Evolutionary conservation across 2,797 vertebrate species (phyloP), one percentile per base, ranked within the genome.

Genomic region (Merluccius polli): DNA sequence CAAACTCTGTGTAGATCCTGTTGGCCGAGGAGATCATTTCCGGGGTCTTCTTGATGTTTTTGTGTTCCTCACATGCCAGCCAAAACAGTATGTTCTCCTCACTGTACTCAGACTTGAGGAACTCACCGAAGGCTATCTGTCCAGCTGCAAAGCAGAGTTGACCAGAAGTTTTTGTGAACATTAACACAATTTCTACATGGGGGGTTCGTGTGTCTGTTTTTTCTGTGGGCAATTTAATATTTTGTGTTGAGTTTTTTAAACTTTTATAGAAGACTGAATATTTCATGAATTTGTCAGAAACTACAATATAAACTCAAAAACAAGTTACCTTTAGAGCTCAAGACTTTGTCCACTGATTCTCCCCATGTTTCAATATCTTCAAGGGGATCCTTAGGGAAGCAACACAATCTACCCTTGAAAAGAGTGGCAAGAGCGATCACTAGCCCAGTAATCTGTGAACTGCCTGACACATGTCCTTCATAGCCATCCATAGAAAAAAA

Each of bases 41-140:
- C 38, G 94, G 90, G 32, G 86, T 82, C 0, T 89, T 94, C 77
- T 94, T 96, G 77, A 94, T 95, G 92, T 95, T 96, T 90, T 97
- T 98, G 87, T 97, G 97, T 70, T 98, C 95, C 84, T 98, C 95
- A 0, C 96, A 98, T 78, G 95, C 96, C 77, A 96, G 88, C 96
- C 97, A 99, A 91, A 99, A 98, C 80, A 97, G 92, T 78, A 98
- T 95, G 75, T 99, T 98, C 91, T 99, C 97, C 89, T 99, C 97
- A 9, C 96, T 98, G 93, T 96, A 98, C 85, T 99, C 95, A 0
- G 95, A 95, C 89, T 95, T 96, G 83, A 99, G 82, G 92, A 98
- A 99, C 79, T 93, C 87, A 75, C 93, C 90, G 82, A 99, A 98
- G 78, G 97, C 96, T 80, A 91, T 90, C 88, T 96, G 91, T 73